Evolutionary conservation across 2,797 vertebrate species (phyloP).

Genomic region (Scleropages formosus): DNA sequence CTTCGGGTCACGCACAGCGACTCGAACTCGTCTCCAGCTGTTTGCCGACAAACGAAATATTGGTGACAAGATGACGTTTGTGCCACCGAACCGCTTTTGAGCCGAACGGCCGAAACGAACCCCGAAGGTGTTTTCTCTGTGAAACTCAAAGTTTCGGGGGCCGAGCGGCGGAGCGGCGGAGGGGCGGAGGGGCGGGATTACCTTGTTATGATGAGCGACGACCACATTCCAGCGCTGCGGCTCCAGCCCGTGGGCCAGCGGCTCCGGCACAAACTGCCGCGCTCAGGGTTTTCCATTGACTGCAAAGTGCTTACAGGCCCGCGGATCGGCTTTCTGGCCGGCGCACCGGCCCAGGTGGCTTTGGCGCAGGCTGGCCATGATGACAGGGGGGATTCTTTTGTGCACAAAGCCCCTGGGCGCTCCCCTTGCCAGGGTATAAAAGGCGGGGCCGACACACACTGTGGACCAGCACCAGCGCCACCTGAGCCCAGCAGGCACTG

Average conservation of each 20-base stretch:
- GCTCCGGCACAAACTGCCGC: conserved; percentile 51
- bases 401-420: conserved; percentile 62
- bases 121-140: neutral
- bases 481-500: conserved; percentile 66
- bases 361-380: conserved; percentile 68
- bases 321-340: conserved; percentile 65
- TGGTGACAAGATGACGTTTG: no score
- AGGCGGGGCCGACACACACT: conserved; percentile 52
- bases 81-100: no score
- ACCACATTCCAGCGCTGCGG: conserved; percentile 50
- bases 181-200: conserved; percentile 43
- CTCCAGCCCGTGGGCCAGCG: conserved; percentile 42
- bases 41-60: no score
- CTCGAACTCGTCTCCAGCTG: no score
- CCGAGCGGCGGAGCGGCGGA: neutral
- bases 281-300: conserved; percentile 78
- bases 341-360: conserved; percentile 69
- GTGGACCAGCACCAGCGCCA: conserved; percentile 64
- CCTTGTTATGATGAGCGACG: conserved; percentile 53
- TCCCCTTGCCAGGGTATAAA: conserved; percentile 93
- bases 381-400: conserved; percentile 84
- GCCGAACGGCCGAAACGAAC: no score
- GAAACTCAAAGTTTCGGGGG: neutral
- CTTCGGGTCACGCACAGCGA: no score
- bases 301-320: conserved; percentile 78